A percentile compares a stretch with the other conserved stretches of the same genome.
Evolutionary conservation across 2,797 vertebrate genomes (phyloP).

Genomic region (Ciconia nigra): DNA sequence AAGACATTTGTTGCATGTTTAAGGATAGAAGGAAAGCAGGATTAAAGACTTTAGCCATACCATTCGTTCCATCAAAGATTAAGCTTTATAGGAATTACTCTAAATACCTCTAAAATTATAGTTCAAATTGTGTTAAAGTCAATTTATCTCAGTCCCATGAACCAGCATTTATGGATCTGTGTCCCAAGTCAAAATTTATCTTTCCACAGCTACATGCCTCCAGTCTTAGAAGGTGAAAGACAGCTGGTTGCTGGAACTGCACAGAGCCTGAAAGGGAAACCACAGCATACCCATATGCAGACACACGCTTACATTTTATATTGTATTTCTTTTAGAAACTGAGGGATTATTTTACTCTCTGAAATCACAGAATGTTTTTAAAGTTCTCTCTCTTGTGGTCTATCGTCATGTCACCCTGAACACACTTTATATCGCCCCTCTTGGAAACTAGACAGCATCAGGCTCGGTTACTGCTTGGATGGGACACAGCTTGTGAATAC

Average conservation of each 20-base stretch:
- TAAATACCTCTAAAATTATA: not conserved
- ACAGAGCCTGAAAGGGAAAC: not conserved
- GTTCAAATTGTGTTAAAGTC: not conserved
- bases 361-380: not conserved
- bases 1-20: not conserved
- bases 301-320: not conserved
- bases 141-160: not conserved
- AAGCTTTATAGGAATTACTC: not conserved
- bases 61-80: not conserved
- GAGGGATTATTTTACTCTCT: not conserved
- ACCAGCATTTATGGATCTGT: accelerated
- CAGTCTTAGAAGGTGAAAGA: not conserved
- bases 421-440: not conserved
- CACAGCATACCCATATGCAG: not conserved
- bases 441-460: not conserved
- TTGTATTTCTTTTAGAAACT: not conserved
- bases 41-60: not conserved
- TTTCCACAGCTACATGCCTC: not conserved
- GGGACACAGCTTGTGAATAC: not conserved
- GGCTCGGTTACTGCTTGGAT: not conserved
- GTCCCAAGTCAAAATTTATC: not conserved
- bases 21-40: not conserved
- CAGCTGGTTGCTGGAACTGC: not conserved
- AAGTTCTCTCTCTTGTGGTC: not conserved
- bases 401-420: not conserved